A percentile compares a stretch with the other conserved stretches of the same genome.
These are phyloP conservation scores for Pardosa pseudoannulata DNA, from an alignment of 2,888 invertebrate species.

Conservation along the genomic window DNA sequence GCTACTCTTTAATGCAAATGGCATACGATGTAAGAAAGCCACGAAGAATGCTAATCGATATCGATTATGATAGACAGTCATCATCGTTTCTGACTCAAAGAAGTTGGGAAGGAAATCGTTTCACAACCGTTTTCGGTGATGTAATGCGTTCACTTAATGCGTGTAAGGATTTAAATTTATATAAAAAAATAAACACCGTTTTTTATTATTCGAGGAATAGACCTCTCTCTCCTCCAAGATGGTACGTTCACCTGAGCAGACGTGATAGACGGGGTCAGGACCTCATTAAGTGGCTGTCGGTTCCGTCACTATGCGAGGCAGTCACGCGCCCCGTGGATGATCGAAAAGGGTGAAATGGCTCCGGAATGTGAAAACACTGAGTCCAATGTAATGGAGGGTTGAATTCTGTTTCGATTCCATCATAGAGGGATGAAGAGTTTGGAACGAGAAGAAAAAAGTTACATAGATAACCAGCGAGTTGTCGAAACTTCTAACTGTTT, in stretches of 20 bases:
- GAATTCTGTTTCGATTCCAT: background rate
- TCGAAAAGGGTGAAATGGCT: conserved; percentile 65
- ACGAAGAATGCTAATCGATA: background rate
- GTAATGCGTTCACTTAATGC: conserved; percentile 2
- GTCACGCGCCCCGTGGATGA: conserved; percentile 43
- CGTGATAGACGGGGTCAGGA: conserved; percentile 39
- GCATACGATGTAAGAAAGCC: background rate
- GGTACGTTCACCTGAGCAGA: background rate
- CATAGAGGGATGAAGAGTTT: no score
- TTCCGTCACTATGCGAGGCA: conserved; percentile 13
- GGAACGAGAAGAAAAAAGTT: no score
- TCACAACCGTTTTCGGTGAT: background rate
- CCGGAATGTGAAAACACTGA: conserved; percentile 35
- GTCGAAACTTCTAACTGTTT: background rate
- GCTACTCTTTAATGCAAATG: background rate
- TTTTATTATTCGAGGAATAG: background rate
- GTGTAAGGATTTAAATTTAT: background rate
- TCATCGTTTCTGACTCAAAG: background rate
- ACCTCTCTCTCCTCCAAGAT: background rate
- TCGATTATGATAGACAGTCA: background rate
- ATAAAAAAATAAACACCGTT: background rate
- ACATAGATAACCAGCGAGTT: background rate
- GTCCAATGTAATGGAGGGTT: background rate
- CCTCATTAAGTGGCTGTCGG: conserved; percentile 67
- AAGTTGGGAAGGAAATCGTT: background rate